phyloP scores from a whole-genome alignment of 2,113 vertebrate species.

The Aspiorhynchus laticeps region DNA sequence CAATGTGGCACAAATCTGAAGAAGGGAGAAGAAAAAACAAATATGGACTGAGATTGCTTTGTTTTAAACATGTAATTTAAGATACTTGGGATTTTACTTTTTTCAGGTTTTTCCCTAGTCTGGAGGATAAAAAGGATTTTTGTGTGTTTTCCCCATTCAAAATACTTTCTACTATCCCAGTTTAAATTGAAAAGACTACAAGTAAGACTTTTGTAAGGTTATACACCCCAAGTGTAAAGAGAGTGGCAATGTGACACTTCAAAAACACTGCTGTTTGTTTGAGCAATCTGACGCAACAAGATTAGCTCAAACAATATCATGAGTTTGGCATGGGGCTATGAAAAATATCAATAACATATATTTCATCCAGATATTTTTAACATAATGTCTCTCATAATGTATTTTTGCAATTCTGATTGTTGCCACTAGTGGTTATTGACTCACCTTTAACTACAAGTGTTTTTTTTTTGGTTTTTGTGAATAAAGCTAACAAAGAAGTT shows the following conservation, averaged over 20 bases:
- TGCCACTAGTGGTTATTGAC: background rate
- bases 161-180: background rate
- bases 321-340: background rate
- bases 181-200: background rate
- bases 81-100: background rate
- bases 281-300: background rate
- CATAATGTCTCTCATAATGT: too few species aligned
- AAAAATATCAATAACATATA: too few species aligned
- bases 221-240: background rate
- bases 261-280: background rate
- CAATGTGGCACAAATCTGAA: constrained; percentile 11
- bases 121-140: background rate
- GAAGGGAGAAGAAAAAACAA: background rate
- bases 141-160: background rate
- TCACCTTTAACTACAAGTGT: background rate
- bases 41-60: background rate
- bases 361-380: too few species aligned
- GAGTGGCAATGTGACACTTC: background rate
- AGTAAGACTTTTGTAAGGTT: background rate
- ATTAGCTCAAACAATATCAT: background rate
- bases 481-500: background rate
- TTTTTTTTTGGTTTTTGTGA: too few species aligned
- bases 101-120: background rate
- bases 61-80: background rate
- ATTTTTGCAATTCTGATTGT: too few species aligned